Percentiles rank a stretch among this genome's conserved stretches.
phyloP scores from a whole-genome alignment of 1,140 invertebrate genomes.

The Eulimnadia texana region DNA sequence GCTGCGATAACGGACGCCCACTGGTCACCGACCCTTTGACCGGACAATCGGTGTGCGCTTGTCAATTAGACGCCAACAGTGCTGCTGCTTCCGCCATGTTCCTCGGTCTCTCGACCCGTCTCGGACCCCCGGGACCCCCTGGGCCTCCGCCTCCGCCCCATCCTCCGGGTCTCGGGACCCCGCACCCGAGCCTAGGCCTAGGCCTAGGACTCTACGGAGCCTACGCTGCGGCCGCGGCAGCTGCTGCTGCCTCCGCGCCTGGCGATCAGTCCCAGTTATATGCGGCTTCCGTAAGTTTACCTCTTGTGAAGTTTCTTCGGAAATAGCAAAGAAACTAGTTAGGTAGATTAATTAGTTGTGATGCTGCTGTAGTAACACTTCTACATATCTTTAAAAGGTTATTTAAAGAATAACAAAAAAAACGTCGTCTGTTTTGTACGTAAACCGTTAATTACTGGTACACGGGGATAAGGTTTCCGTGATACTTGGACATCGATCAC shows the following conservation, averaged over 20 bases:
- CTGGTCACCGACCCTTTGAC: constrained; percentile 83
- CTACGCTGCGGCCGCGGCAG: constrained; percentile 43
- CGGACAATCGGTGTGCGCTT: constrained; percentile 82
- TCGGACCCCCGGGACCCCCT: constrained; percentile 25
- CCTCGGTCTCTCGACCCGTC: constrained; percentile 1
- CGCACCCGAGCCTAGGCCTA: constrained; percentile 39
- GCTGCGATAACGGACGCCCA: constrained; percentile 80
- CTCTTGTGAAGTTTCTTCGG: background rate
- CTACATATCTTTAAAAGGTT: background rate
- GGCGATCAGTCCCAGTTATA: constrained; percentile 31
- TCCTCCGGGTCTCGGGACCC: constrained; percentile 56
- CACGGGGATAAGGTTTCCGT: background rate
- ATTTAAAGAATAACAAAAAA: background rate
- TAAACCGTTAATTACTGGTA: background rate
- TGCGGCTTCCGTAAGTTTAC: constrained; percentile 30
- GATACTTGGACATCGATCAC: background rate
- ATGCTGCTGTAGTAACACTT: no score
- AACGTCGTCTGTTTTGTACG: background rate
- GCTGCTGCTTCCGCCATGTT: constrained; percentile 24
- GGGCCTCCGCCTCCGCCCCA: constrained; percentile 31
- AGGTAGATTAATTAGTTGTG: no score
- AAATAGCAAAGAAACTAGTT: no score
- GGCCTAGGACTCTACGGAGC: constrained; percentile 14
- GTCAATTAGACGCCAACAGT: constrained; percentile 44
- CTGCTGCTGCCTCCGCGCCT: constrained; percentile 19